Conservation (phyloP, 2,113 vertebrate genomes). For the Tetrao urogallus region DNA sequence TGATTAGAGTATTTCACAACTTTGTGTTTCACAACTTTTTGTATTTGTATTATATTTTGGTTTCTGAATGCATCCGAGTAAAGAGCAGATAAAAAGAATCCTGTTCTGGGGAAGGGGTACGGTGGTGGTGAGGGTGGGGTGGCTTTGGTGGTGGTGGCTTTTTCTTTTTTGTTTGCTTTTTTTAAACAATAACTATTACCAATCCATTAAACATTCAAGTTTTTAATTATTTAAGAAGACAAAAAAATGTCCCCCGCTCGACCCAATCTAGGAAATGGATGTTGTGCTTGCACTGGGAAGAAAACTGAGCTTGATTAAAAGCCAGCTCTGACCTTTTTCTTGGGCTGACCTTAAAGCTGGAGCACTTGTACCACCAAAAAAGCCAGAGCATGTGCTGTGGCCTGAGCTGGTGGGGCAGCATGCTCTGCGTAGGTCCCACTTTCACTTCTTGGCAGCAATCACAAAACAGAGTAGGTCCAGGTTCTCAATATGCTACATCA, state of each 20-base stretch:
- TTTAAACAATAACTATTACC: background rate
- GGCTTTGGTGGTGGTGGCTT: background rate
- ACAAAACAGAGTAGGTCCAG: background rate
- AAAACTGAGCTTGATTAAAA: background rate
- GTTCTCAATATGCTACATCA: fast-evolving
- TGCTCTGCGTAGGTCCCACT: background rate
- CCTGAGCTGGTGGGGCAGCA: background rate
- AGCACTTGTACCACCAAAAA: background rate
- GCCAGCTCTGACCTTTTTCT: background rate
- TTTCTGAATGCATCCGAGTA: background rate
- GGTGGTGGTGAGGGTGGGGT: background rate
- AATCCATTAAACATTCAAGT: background rate
- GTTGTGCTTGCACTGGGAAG: fast-evolving
- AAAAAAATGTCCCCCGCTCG: fast-evolving
- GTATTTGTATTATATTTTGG: constrained; percentile 34
- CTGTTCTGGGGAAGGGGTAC: background rate
- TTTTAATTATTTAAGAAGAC: background rate
- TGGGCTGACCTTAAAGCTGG: background rate
- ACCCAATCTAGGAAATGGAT: background rate
- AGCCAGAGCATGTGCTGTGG: background rate
- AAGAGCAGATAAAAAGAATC: background rate
- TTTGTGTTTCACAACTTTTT: constrained; percentile 46
- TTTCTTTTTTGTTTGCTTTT: background rate
- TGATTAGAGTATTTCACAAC: constrained; percentile 61
- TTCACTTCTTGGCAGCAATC: background rate